Conservation (phyloP, 2,797 vertebrate genomes). For the Ambastaia sidthimunki region DNA sequence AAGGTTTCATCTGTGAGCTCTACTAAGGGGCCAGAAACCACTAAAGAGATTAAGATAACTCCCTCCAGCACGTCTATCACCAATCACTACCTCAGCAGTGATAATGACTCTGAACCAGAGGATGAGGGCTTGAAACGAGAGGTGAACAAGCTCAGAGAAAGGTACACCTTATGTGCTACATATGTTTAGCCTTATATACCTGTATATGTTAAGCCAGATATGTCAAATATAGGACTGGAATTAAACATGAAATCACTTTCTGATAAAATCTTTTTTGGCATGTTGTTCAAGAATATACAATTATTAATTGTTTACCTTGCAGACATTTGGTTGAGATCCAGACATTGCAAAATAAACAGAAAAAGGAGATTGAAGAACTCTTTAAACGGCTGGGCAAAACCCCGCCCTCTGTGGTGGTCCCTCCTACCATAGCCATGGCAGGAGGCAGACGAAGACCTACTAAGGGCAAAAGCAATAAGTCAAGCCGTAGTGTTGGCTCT, state of each 20-base stretch:
- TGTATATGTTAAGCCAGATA: too few species aligned
- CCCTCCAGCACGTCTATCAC: constrained; percentile 78
- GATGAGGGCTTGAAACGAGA: constrained; percentile 90
- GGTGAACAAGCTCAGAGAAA: constrained; percentile 88
- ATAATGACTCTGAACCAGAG: constrained; percentile 90
- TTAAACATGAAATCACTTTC: too few species aligned
- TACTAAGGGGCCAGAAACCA: constrained; percentile 64
- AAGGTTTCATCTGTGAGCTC: constrained; percentile 49
- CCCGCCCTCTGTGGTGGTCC: constrained; percentile 82
- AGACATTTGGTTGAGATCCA: constrained; percentile 96
- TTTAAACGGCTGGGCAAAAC: constrained; percentile 86
- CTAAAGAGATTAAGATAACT: constrained; percentile 68
- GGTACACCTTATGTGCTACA: constrained; percentile 69
- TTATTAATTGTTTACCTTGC: background rate
- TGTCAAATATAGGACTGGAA: too few species aligned
- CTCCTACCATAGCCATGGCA: constrained; percentile 85
- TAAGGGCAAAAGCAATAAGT: constrained; percentile 90
- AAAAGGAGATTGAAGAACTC: constrained; percentile 89
- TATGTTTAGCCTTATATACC: too few species aligned
- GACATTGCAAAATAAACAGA: constrained; percentile 89
- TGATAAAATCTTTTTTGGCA: too few species aligned
- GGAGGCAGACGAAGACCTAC: constrained; percentile 86
- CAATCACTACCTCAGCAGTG: constrained; percentile 85
- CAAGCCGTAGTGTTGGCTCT: constrained; percentile 83
- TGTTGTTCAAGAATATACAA: background rate